phyloP scores from a whole-genome alignment of 2,113 vertebrate species.

The Seriola quinqueradiata region DNA sequence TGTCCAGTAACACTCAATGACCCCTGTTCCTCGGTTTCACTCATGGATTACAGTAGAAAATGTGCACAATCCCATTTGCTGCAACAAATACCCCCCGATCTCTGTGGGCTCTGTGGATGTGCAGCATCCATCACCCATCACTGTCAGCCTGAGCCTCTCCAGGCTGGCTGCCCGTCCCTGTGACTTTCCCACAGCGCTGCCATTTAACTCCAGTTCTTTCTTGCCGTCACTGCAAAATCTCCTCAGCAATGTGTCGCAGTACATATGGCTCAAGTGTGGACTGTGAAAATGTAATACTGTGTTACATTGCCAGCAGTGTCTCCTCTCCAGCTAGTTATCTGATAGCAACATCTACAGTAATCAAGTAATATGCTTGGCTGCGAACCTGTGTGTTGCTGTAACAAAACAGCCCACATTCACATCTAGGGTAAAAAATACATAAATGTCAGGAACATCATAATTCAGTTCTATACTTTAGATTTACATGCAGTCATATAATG shows the following conservation, averaged over 20 bases:
- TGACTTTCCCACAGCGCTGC: constrained; percentile 42
- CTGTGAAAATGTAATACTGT: constrained; percentile 20
- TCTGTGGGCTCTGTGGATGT: constrained; percentile 43
- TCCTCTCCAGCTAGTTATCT: neutral
- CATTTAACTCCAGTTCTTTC: constrained; percentile 53
- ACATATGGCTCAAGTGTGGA: constrained; percentile 40
- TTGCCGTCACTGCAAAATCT: constrained; percentile 36
- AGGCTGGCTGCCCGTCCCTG: constrained; percentile 37
- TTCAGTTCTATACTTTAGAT: neutral
- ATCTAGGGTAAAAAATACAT: neutral
- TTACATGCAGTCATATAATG: neutral
- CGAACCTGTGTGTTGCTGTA: neutral
- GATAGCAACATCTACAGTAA: neutral
- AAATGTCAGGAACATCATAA: neutral
- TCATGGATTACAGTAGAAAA: constrained; percentile 64
- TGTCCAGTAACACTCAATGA: constrained; percentile 31
- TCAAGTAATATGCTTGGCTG: neutral
- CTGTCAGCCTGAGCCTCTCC: constrained; percentile 54
- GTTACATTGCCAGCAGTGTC: constrained; percentile 13
- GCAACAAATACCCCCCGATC: constrained; percentile 62
- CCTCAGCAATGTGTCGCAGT: constrained; percentile 29
- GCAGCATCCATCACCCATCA: constrained; percentile 63
- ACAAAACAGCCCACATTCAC: neutral
- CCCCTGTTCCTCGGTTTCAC: constrained; percentile 42
- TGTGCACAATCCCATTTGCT: constrained; percentile 71